phyloP scores from a whole-genome alignment of 1,140 invertebrate species.

The Caenorhabditis remanei region DNA sequence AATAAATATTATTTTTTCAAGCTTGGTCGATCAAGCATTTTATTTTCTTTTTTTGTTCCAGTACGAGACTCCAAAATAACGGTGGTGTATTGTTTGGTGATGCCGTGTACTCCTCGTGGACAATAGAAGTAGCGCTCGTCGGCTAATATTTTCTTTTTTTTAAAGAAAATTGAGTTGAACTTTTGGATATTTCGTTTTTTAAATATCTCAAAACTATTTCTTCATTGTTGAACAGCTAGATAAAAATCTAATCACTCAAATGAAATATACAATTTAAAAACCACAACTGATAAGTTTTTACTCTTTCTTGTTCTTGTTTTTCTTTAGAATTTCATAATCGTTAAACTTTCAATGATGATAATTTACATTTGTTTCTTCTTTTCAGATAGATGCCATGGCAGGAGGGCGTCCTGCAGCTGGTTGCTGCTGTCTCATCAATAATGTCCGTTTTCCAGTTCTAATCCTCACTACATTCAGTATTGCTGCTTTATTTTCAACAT shows the following conservation, averaged over 20 bases:
- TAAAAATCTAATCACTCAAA: too few species aligned
- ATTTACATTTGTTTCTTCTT: neutral
- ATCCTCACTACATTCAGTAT: constrained; percentile 38
- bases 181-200: too few species aligned
- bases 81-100: neutral
- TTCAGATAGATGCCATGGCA: constrained; percentile 32
- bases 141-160: neutral
- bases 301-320: too few species aligned
- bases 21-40: too few species aligned
- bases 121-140: neutral
- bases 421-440: constrained; percentile 64
- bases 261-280: too few species aligned
- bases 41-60: too few species aligned
- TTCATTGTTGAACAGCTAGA: too few species aligned
- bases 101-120: constrained; percentile 11
- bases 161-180: neutral
- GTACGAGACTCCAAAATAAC: constrained; percentile 5
- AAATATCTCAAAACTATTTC: too few species aligned
- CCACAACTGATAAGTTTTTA: too few species aligned
- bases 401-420: constrained; percentile 39
- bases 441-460: constrained; percentile 55
- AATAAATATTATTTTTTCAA: too few species aligned
- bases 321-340: too few species aligned
- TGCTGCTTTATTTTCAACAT: constrained; percentile 59
- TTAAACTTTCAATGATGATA: too few species aligned